Evolutionary conservation across 2,113 vertebrate species (phyloP), one percentile per base, ranked within the genome.

Genomic region (Myxocyprinus asiaticus): DNA sequence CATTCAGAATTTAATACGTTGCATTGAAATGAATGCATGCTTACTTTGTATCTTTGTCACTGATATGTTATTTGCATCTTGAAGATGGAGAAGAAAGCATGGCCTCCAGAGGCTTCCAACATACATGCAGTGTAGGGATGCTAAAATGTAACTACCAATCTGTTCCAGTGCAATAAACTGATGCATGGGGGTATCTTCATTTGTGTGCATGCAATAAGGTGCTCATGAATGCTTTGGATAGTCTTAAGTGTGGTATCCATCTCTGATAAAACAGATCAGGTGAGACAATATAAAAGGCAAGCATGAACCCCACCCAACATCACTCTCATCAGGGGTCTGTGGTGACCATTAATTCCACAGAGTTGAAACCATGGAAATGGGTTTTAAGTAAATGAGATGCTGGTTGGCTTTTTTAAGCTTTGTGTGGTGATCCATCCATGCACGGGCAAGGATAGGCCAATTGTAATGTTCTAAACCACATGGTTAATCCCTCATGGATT

Each of bases 241-340:
- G 22, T 33, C 50, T 45, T 5, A 42, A 56, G 68, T n/a, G n/a
- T 42, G 22, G 59, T 17, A 10, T 75, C 17, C 59, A 63, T 62
- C 59, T 51, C 43, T 43, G 51, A 62, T 71, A 45, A 33, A 56
- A 44, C 8, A 63, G 66, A 58, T 85, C 78, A 80, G 77, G 67
- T 78, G 79, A 75, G 76, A 78, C 67, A 67, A 64, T 83, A 55
- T 73, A 77, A 63, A 47, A 77, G 56, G 50, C 17, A 77, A 33
- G 59, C 22, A 48, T 17, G 80, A 82, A 76, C 83, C 84, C 81
- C 84, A 85, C 84, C 84, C 84, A 80, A 74, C 68, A 81, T 53
- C 47, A 62, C 64, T 48, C 64, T 76, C 22, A 33, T 33, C 22
- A 33, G 22, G 22, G 22, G 22, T 33, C 22, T 33, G 3, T 33